phyloP scores from a whole-genome alignment of 2,888 invertebrate genomes.

The Fragum whitleyi region DNA sequence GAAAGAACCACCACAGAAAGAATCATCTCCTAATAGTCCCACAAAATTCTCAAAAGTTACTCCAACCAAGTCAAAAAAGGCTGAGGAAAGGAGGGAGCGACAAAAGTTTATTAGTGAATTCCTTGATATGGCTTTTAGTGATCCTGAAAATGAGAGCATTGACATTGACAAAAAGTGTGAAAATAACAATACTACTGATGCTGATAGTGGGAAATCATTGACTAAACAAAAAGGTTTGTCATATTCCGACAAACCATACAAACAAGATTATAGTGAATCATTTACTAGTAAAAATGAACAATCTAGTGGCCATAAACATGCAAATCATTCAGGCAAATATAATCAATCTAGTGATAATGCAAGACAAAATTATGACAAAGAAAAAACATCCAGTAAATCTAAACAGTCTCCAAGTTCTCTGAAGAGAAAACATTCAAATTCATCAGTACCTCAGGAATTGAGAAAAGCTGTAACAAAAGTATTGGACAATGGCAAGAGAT shows the following conservation, averaged over 20 bases:
- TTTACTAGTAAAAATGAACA: not conserved
- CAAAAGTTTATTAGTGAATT: constrained; percentile 53
- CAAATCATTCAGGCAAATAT: not conserved
- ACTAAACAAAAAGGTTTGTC: not conserved
- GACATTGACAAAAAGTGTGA: not conserved
- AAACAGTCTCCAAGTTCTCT: constrained; percentile 11
- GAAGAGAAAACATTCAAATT: constrained; percentile 47
- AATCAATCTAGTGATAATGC: not conserved
- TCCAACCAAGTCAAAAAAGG: not conserved
- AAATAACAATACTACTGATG: not conserved
- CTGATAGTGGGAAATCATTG: not conserved
- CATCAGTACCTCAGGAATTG: constrained; percentile 39
- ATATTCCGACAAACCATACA: constrained; percentile 43
- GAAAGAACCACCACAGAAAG: not conserved
- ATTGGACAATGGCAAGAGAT: constrained; percentile 30
- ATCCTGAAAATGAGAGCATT: constrained; percentile 27
- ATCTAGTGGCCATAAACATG: not conserved
- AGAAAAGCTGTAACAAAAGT: constrained; percentile 61
- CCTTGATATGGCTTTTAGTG: constrained; percentile 54
- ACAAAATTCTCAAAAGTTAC: not conserved
- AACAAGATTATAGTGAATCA: constrained; percentile 50
- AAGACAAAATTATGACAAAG: not conserved
- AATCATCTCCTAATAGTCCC: not conserved
- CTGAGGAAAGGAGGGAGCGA: constrained; percentile 15
- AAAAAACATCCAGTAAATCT: not conserved